phyloP scores from a whole-genome alignment of 1,140 invertebrate genomes.

The Frieseomelitta varia region DNA sequence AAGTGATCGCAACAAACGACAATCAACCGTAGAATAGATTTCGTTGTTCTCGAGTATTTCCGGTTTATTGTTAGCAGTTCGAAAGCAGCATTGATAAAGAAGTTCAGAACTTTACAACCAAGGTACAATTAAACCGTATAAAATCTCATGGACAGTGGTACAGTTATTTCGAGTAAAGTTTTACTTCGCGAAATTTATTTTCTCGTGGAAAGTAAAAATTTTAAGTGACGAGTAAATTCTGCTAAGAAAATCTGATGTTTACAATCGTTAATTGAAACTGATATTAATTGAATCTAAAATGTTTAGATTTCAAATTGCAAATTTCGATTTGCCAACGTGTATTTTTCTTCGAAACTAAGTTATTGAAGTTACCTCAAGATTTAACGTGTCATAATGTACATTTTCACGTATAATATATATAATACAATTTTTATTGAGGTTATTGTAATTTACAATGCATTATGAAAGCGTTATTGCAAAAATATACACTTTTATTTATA shows the following conservation, averaged over 20 bases:
- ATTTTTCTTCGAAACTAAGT: neutral
- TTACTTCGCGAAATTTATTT: neutral
- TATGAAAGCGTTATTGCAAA: neutral
- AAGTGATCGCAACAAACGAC: neutral
- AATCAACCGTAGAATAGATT: neutral
- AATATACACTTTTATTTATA: neutral
- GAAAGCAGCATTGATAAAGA: neutral
- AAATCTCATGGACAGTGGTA: neutral
- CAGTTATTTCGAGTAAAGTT: neutral
- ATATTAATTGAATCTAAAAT: neutral
- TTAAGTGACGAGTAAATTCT: neutral
- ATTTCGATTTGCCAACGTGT: neutral
- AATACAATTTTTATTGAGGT: no score
- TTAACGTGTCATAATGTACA: no score
- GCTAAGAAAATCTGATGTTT: neutral
- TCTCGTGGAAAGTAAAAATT: neutral
- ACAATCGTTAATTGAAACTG: neutral
- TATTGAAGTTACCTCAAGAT: neutral
- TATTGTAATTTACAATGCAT: no score
- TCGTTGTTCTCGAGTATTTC: neutral
- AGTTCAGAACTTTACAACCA: neutral
- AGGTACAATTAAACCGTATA: neutral
- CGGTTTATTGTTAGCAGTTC: neutral
- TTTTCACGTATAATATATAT: no score
- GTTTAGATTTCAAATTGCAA: neutral